Evolutionary conservation across 2,113 vertebrate species (phyloP), one percentile per base, ranked within the genome.

Genomic region (Trachemys scripta): DNA sequence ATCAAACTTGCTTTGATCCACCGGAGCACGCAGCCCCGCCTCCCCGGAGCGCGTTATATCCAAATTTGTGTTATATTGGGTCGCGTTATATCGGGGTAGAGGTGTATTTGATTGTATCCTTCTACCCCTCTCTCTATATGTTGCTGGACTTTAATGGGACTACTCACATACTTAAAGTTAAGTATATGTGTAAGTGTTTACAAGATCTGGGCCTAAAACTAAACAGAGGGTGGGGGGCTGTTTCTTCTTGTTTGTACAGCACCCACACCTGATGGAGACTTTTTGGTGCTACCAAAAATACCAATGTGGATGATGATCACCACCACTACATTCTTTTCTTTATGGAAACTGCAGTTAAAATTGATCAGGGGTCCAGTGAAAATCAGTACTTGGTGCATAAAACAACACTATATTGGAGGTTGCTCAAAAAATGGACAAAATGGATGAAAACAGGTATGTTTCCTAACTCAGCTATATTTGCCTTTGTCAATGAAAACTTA

Each of bases 371-470:
- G 51, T 72, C 56, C 88, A 82, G 6, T 47, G 69, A 16, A 79
- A 7, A 92, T 57, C 0, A 0, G 14, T 69, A 92, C 29, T 59
- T 16, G 75, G 5, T 2, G 3, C 53, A 11, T 24, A 1, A 62
- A 54, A 50, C 62, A 79, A 59, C 4, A 25, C 22, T 31, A 27
- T 42, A 47, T 5, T 0, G 0, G 35, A 49, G 42, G 81, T 57
- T 84, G 42, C 49, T 80, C 2, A 11, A 80, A 76, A 3, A n/a
- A 57, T 57, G 29, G 6, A 72, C 81, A 11, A 79, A 89, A 75
- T 53, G 0, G 42, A 51, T 72, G 13, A 87, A 93, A 31, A 31
- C 84, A 85, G 3, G 2, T 54, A 5, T 14, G 13, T 85, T 85
- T 85, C 27, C 38, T 82, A 84, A 91, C 35, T 79, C 65, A 90